These are phyloP conservation scores for Benitochromis conjunctus DNA, from an alignment of 2,113 vertebrate genomes.

Conservation along the genomic window DNA sequence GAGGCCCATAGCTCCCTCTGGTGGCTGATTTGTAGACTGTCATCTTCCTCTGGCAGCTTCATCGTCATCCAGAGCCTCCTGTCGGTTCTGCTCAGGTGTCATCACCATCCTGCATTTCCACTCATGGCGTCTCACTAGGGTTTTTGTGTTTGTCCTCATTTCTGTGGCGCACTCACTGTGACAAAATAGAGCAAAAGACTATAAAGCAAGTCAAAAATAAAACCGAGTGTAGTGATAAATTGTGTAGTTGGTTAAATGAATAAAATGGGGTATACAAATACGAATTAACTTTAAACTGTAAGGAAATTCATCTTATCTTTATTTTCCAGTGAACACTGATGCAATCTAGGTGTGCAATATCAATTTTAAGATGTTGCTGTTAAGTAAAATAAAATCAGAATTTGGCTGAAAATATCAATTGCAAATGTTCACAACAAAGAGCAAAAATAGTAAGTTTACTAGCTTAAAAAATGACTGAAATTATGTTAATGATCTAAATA, in stretches of 20 bases:
- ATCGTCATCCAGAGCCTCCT: not conserved
- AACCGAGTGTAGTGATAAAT: not conserved
- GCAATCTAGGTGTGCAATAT: not conserved
- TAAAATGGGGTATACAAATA: not conserved
- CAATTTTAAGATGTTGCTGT: rapidly evolving
- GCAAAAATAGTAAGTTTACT: rapidly evolving
- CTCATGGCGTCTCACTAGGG: not conserved
- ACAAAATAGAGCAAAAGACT: not conserved
- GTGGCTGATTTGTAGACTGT: not conserved
- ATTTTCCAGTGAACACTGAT: not conserved
- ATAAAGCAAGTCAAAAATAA: not conserved
- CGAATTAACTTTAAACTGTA: not conserved
- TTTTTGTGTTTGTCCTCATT: slow-evolving; percentile 19
- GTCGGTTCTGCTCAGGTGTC: not conserved
- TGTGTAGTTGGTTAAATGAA: not conserved
- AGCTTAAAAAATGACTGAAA: not conserved
- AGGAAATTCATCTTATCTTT: not conserved
- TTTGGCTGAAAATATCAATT: not conserved
- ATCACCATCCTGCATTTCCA: not conserved
- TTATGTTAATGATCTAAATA: not conserved
- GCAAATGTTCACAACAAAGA: not conserved
- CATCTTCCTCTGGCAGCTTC: not conserved
- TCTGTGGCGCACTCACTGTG: not conserved
- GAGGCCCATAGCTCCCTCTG: slow-evolving; percentile 11
- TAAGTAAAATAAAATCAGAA: not conserved